Conservation (phyloP, 2,888 invertebrate genomes). For the Chironomus riparius region DNA sequence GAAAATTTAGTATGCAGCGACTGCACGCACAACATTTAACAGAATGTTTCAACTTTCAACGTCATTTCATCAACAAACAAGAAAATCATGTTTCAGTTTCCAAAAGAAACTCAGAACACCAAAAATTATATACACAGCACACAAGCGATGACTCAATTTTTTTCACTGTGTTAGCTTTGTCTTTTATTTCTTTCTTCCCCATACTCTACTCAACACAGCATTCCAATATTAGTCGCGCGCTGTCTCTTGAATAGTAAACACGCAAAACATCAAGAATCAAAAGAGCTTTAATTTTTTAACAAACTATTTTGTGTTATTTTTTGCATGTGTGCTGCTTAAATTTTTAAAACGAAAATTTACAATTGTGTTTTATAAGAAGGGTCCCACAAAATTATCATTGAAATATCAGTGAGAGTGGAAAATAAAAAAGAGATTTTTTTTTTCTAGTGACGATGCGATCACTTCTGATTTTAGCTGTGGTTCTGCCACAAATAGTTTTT, state of each 20-base stretch:
- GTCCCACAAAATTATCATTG: not conserved
- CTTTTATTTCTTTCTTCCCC: not conserved
- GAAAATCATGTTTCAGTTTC: too few relatives aligned
- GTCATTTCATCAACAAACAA: too few relatives aligned
- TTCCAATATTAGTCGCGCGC: conserved; percentile 1
- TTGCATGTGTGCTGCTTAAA: too few relatives aligned
- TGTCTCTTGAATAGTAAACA: not conserved
- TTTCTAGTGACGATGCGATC: not conserved
- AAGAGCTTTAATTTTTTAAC: not conserved
- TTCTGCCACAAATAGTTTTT: not conserved
- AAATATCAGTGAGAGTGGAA: not conserved
- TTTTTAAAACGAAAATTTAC: not conserved
- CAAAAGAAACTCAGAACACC: too few relatives aligned
- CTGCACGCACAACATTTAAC: too few relatives aligned
- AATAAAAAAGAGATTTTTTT: not conserved
- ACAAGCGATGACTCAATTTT: not conserved
- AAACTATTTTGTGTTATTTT: too few relatives aligned
- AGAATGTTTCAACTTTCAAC: too few relatives aligned
- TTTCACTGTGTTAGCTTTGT: not conserved
- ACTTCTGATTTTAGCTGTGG: not conserved
- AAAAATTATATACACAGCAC: not conserved
- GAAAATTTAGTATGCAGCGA: too few relatives aligned
- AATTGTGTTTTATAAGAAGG: not conserved
- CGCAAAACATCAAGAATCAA: not conserved
- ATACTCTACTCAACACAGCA: not conserved